phyloP scores from a whole-genome alignment of 2,797 vertebrate genomes.

The Myripristis murdjan region DNA sequence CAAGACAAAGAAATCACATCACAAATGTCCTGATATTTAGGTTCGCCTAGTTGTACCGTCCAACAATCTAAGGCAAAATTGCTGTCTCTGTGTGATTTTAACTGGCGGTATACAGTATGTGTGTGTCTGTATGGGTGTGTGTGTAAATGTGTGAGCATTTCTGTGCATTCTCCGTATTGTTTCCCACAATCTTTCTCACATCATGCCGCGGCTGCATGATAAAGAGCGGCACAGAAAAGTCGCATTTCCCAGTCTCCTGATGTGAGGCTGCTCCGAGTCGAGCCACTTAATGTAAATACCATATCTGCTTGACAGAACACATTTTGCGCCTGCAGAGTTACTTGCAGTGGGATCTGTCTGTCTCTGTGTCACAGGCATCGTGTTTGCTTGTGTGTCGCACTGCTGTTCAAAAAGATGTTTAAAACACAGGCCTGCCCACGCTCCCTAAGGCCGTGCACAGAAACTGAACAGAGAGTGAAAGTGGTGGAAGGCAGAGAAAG shows the following conservation, averaged over 20 bases:
- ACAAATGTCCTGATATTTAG: not conserved
- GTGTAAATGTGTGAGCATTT: conserved; percentile 1
- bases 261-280: conserved; percentile 21
- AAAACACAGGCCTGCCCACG: conserved; percentile 22
- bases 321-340: conserved; percentile 41
- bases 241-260: conserved; percentile 12
- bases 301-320: conserved; percentile 27
- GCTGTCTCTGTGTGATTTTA: not conserved
- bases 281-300: conserved; percentile 37
- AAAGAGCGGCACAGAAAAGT: conserved; percentile 7
- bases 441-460: conserved; percentile 27
- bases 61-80: not conserved
- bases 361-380: conserved; percentile 23
- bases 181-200: not conserved
- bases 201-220: conserved; percentile 24
- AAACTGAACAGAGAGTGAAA: conserved; percentile 1
- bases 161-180: conserved; percentile 1
- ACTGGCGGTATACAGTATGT: not conserved
- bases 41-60: not conserved
- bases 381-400: conserved; percentile 40
- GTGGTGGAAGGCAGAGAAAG: not conserved
- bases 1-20: conserved; percentile 1
- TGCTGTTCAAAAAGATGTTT: conserved; percentile 42
- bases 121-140: conserved; percentile 3
- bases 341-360: conserved; percentile 20